Conservation (phyloP, 2,113 vertebrate genomes). For the Planiliza haematocheilus region DNA sequence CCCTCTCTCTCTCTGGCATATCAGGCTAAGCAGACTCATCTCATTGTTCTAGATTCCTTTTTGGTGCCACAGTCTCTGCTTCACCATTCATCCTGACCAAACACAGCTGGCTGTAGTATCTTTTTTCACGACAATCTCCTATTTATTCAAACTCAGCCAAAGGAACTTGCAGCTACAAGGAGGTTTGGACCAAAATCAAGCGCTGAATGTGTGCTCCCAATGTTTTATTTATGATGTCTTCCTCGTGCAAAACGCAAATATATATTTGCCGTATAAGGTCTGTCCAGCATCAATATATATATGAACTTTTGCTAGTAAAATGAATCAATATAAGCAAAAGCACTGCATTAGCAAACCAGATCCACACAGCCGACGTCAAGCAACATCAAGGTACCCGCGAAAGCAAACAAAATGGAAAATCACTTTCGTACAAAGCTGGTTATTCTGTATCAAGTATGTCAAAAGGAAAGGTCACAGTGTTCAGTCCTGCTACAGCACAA, state of each 20-base stretch:
- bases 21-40: conserved; percentile 18
- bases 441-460: conserved; percentile 17
- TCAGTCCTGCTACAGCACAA: conserved; percentile 14
- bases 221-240: too few species aligned
- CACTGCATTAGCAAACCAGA: neutral
- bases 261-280: too few species aligned
- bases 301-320: too few species aligned
- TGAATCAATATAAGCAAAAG: conserved; percentile 16
- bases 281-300: too few species aligned
- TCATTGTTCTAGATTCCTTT: conserved; percentile 2
- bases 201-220: too few species aligned
- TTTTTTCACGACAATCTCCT: neutral
- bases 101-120: neutral
- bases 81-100: neutral
- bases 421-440: neutral
- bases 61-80: neutral
- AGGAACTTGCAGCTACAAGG: too few species aligned
- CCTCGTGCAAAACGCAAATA: too few species aligned
- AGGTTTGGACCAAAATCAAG: too few species aligned
- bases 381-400: conserved; percentile 6
- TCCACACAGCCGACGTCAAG: neutral
- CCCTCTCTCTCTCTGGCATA: conserved; percentile 7
- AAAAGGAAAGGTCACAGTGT: conserved; percentile 47
- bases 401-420: conserved; percentile 35
- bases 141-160: neutral